phyloP scores from a whole-genome alignment of 2,888 invertebrate species.

The Drosophila macrospina region DNA sequence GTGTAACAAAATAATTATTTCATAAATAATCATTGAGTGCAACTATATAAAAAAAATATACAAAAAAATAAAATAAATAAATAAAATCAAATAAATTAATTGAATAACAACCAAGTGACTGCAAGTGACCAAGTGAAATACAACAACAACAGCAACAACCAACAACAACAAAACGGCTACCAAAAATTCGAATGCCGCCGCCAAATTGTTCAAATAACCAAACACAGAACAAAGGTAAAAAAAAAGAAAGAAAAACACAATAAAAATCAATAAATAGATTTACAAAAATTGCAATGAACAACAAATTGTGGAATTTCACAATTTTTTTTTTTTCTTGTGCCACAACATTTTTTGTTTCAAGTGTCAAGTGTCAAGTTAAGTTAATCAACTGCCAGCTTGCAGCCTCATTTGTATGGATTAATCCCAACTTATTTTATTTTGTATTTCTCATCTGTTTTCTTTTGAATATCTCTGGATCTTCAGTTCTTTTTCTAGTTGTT shows the following conservation, averaged over 20 bases:
- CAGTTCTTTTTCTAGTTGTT: not conserved
- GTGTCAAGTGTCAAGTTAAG: slow-evolving; percentile 25
- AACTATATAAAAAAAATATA: slow-evolving; percentile 36
- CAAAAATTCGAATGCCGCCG: slow-evolving; percentile 69
- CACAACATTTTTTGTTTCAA: slow-evolving; percentile 26
- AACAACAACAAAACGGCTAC: slow-evolving; percentile 15
- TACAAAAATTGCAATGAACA: not conserved
- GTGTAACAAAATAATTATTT: slow-evolving; percentile 39
- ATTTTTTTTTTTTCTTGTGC: slow-evolving; percentile 46
- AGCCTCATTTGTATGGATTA: slow-evolving; percentile 37
- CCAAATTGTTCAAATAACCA: slow-evolving; percentile 61
- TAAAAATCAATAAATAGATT: not conserved
- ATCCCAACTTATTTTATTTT: not conserved
- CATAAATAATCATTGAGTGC: slow-evolving; percentile 40
- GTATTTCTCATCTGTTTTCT: too few relatives aligned
- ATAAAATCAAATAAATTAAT: slow-evolving; percentile 9
- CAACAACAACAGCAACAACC: slow-evolving; percentile 2
- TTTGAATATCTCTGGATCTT: not conserved
- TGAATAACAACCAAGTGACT: slow-evolving; percentile 13
- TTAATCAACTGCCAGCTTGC: not conserved
- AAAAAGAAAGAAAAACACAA: not conserved
- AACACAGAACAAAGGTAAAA: slow-evolving; percentile 20
- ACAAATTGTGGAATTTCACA: not conserved
- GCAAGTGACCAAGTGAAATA: slow-evolving; percentile 21
- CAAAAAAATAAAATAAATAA: too few relatives aligned